phyloP scores from a whole-genome alignment of 2,113 vertebrate genomes.

The Hydrochoerus hydrochaeris region DNA sequence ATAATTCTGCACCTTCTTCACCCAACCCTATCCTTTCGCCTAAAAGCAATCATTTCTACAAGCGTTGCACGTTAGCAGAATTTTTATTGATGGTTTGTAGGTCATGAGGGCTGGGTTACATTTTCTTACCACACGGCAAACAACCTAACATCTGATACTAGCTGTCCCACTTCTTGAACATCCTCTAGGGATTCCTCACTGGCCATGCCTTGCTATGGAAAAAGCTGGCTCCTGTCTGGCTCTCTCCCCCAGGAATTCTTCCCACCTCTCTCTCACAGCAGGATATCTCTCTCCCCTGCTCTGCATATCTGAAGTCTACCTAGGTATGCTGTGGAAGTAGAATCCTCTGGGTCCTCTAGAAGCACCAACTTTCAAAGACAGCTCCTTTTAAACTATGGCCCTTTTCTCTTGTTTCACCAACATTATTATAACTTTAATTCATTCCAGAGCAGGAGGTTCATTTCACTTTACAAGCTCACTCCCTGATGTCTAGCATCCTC shows the following conservation, averaged over 20 bases:
- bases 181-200: conserved; percentile 62
- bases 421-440: background rate
- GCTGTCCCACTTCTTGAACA: conserved; percentile 64
- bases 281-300: background rate
- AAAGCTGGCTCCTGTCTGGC: background rate
- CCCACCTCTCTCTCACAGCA: background rate
- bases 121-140: conserved; percentile 59
- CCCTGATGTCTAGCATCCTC: background rate
- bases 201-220: background rate
- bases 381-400: background rate
- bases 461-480: background rate
- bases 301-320: background rate
- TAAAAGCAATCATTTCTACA: conserved; percentile 60
- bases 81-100: conserved; percentile 68
- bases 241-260: background rate
- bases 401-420: background rate
- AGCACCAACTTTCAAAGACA: background rate
- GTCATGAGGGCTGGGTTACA: conserved; percentile 62
- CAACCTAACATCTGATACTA: conserved; percentile 50
- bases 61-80: background rate
- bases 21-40: background rate
- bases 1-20: conserved; percentile 2
- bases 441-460: background rate
- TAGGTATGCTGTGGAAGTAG: background rate
- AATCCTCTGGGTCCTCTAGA: background rate